These are phyloP conservation scores for Myoxocephalus aenaeus DNA, from an alignment of 2,797 vertebrate species.

Conservation along the genomic window DNA sequence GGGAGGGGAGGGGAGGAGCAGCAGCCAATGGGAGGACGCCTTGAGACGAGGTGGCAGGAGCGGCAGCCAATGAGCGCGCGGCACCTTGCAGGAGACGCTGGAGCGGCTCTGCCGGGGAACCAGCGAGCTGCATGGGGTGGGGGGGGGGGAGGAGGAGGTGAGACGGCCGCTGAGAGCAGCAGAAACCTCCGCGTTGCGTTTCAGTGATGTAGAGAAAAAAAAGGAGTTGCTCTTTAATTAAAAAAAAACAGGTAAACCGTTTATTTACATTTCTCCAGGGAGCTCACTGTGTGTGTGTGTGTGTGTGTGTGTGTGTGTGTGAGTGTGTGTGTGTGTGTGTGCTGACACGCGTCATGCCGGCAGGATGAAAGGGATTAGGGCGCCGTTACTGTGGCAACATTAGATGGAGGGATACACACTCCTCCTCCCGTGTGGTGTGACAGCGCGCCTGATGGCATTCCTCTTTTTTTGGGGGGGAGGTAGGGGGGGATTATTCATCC, in stretches of 20 bases:
- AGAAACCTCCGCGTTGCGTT: constrained; percentile 47
- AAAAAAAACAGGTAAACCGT: constrained; percentile 68
- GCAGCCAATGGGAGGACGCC: constrained; percentile 56
- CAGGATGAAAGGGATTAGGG: constrained; percentile 70
- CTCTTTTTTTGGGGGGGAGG: not conserved
- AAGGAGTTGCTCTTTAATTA: constrained; percentile 43
- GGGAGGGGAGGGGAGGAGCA: rapidly evolving
- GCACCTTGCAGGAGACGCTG: constrained; percentile 43
- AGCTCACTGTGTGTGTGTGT: not conserved
- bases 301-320: constrained; percentile 1
- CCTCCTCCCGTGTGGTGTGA: constrained; percentile 56
- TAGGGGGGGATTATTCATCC: constrained; percentile 13
- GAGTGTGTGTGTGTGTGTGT: constrained; percentile 35
- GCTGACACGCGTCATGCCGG: constrained; percentile 63
- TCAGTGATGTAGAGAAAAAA: constrained; percentile 73
- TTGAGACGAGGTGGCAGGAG: constrained; percentile 35
- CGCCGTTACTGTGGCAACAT: constrained; percentile 84
- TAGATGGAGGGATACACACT: constrained; percentile 65
- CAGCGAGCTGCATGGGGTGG: not conserved
- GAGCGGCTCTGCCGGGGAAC: constrained; percentile 36
- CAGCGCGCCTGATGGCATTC: constrained; percentile 55
- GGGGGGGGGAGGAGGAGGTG: not conserved
- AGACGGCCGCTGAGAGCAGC: constrained; percentile 56
- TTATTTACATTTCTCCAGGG: not conserved
- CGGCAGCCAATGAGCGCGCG: constrained; percentile 55